Percentiles rank a stretch among this genome's conserved stretches.
Evolutionary conservation across 2,888 invertebrate species (phyloP).

Genomic region (Drosophila picticornis): DNA sequence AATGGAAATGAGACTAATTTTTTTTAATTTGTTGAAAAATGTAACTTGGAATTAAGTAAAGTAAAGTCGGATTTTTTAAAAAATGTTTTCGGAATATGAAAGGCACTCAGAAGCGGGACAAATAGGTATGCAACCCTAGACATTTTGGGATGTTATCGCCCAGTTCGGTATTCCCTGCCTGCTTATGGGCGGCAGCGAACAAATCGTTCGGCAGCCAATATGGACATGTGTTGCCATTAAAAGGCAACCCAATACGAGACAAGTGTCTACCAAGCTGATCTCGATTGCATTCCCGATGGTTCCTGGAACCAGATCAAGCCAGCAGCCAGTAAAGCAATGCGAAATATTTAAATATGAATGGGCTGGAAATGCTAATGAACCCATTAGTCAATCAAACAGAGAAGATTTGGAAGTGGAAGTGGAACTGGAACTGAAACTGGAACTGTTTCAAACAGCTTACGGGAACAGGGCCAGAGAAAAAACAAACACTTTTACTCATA

Average conservation of each 20-base stretch:
- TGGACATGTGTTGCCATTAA: slow-evolving; percentile 59
- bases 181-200: slow-evolving; percentile 58
- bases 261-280: slow-evolving; percentile 39
- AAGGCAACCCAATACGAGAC: slow-evolving; percentile 49
- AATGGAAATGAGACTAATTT: not conserved
- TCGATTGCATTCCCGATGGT: slow-evolving; percentile 11
- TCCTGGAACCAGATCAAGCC: slow-evolving; percentile 32
- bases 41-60: not conserved
- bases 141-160: slow-evolving; percentile 24
- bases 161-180: slow-evolving; percentile 45
- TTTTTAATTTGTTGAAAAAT: not conserved
- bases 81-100: not conserved
- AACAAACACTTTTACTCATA: slow-evolving; percentile 75
- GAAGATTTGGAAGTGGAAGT: slow-evolving; percentile 10
- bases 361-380: slow-evolving; percentile 54
- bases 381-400: slow-evolving; percentile 53
- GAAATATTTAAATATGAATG: slow-evolving; percentile 48
- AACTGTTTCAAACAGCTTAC: slow-evolving; percentile 34
- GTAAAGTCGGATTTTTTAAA: not conserved
- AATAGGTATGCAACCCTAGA: not conserved
- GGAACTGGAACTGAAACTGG: slow-evolving; percentile 12
- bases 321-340: slow-evolving; percentile 9
- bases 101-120: not conserved
- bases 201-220: slow-evolving; percentile 68
- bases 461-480: slow-evolving; percentile 26